Evolutionary conservation across 2,888 invertebrate species (phyloP), one percentile per base, ranked within the genome.

Genomic region (Heliconius charithonia): DNA sequence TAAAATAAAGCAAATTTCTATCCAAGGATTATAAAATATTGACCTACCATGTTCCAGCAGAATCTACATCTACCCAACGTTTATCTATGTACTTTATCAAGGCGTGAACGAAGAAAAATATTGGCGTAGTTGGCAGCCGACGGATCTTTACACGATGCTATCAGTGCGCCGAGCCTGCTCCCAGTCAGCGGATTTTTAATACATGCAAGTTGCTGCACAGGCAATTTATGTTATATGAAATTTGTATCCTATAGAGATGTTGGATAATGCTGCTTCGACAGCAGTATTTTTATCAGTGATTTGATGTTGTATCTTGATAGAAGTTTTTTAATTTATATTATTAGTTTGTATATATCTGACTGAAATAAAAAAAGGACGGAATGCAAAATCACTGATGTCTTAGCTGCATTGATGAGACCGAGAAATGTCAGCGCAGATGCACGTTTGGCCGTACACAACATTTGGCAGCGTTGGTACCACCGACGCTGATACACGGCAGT

Each of bases 181-280:
- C 45, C 77, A 81, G 81, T 83, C 79, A 81, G 83, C 83, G 82
- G 72, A 82, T 83, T 84, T 84, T 85, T 83, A 85, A 84, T 85
- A 84, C 83, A 83, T 83, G 82, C 82, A 81, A 75, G 65, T 71
- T 75, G 79, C 76, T 76, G 82, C 75, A 82, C 81, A 82, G 85
- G 86, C 86, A 86, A 89, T 89, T 86, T 89, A 86, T 88, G 87
- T 89, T 87, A 27, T 74, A 74, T 74, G 22, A 74, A 74, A 65
- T 41, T 74, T 27, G 72, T 72, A 72, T 59, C 41, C 69, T 69
- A 69, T 69, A 69, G 41, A 69, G 67, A 32, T 19, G 22, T 66
- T 3, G 10, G 45, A 45, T 25, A 70, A 70, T 70, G 4, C 25
- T 56, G 51, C 51, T 51, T 51, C 29, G 51, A 22, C 9, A 56